Conservation (phyloP, 2,113 vertebrate species). For the Lichenostomus cassidix region DNA sequence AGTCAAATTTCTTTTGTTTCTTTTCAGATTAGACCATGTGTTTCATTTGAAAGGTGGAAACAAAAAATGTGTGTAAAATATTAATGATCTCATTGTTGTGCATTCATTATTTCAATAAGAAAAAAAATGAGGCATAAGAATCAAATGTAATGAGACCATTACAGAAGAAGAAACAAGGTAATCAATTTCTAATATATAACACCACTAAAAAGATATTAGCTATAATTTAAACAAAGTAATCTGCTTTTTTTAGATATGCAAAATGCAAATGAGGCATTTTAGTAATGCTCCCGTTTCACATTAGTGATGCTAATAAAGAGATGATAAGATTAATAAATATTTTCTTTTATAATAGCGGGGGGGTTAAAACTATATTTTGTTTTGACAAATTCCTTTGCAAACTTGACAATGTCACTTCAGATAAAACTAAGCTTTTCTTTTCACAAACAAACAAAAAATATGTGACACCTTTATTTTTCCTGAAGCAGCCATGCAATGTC, state of each 20-base stretch:
- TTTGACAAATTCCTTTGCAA: background rate
- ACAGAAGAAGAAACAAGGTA: conserved; percentile 59
- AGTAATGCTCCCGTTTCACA: conserved; percentile 21
- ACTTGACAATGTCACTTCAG: background rate
- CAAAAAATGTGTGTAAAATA: conserved; percentile 47
- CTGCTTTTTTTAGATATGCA: conserved; percentile 56
- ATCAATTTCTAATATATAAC: conserved; percentile 72
- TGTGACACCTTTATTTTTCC: background rate
- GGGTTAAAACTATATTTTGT: background rate
- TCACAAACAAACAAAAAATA: background rate
- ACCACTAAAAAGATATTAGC: conserved; percentile 52
- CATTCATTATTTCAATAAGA: conserved; percentile 53
- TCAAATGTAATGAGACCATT: conserved; percentile 69
- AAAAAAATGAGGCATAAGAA: conserved; percentile 55
- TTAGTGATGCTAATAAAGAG: conserved; percentile 50
- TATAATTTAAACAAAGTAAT: conserved; percentile 69
- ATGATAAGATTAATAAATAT: conserved; percentile 64
- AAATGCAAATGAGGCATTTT: conserved; percentile 76
- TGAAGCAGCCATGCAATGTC: background rate
- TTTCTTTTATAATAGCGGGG: conserved; percentile 22
- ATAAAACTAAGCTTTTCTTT: background rate
- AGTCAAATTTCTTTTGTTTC: conserved; percentile 53
- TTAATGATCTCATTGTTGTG: conserved; percentile 42
- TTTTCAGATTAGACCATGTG: conserved; percentile 18
- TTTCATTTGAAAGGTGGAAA: conserved; percentile 59